These are phyloP conservation scores for Helicolenus hilgendorfi DNA, from an alignment of 2,797 vertebrate species.

Conservation along the genomic window DNA sequence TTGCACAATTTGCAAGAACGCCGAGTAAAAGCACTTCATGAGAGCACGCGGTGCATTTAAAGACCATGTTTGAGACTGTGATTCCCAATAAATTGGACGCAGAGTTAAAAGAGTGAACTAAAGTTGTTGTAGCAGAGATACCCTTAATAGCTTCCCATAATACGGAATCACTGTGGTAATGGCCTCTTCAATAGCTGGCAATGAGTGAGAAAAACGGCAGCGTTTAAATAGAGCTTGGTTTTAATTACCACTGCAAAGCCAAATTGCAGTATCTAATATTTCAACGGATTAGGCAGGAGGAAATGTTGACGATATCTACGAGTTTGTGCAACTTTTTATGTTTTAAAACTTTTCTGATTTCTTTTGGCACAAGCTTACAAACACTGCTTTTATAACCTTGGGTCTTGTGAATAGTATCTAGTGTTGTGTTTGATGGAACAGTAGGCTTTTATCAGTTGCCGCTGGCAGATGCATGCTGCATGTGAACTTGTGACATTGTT, in stretches of 20 bases:
- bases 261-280: slow-evolving; percentile 46
- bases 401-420: slow-evolving; percentile 47
- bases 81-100: slow-evolving; percentile 32
- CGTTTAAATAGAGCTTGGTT: slow-evolving; percentile 56
- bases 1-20: slow-evolving; percentile 11
- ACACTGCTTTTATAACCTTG: slow-evolving; percentile 33
- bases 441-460: slow-evolving; percentile 72
- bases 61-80: slow-evolving; percentile 10
- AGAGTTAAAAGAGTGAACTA: slow-evolving; percentile 35
- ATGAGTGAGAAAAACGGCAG: slow-evolving; percentile 53
- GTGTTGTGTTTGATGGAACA: slow-evolving; percentile 67
- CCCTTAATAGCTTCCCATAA: slow-evolving; percentile 64
- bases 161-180: slow-evolving; percentile 73
- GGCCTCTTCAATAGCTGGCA: slow-evolving; percentile 59
- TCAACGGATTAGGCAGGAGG: slow-evolving; percentile 26
- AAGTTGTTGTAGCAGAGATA: slow-evolving; percentile 64
- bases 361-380: slow-evolving; percentile 13
- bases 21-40: background rate
- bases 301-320: slow-evolving; percentile 15
- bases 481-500: slow-evolving; percentile 81
- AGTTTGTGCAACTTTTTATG: slow-evolving; percentile 17
- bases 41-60: slow-evolving; percentile 8
- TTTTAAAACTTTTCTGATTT: background rate
- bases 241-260: slow-evolving; percentile 67
- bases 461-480: slow-evolving; percentile 73